These are phyloP conservation scores for Neodiprion pinetum DNA, from an alignment of 1,140 invertebrate species.

Conservation along the genomic window DNA sequence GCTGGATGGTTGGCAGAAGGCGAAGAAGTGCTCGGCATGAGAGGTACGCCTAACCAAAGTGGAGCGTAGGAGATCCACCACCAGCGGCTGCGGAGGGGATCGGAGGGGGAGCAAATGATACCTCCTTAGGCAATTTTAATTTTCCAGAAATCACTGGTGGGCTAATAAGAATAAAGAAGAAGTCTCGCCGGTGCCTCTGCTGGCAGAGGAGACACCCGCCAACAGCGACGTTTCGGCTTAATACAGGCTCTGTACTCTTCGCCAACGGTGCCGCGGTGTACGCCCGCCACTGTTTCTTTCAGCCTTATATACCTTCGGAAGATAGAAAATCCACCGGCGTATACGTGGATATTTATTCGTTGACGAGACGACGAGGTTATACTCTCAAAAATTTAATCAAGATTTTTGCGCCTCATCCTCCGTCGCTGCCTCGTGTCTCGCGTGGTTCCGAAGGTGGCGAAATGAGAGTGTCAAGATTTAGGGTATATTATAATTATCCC, in stretches of 20 bases:
- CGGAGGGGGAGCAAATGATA: slow-evolving; percentile 53
- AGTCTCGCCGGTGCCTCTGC: slow-evolving; percentile 33
- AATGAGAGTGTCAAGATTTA: no score
- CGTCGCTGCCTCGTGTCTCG: not conserved
- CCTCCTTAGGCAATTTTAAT: slow-evolving; percentile 63
- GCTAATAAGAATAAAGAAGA: slow-evolving; percentile 62
- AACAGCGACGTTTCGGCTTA: slow-evolving; percentile 35
- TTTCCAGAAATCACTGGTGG: slow-evolving; percentile 61
- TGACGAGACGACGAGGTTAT: slow-evolving; percentile 17
- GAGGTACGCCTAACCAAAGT: slow-evolving; percentile 53
- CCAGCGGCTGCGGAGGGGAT: slow-evolving; percentile 23
- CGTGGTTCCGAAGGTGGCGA: not conserved
- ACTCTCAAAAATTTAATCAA: slow-evolving; percentile 41
- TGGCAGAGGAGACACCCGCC: slow-evolving; percentile 33
- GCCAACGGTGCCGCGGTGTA: not conserved
- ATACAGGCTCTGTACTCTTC: not conserved
- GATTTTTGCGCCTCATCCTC: not conserved
- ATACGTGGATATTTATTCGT: not conserved
- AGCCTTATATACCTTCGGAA: not conserved
- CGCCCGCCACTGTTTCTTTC: not conserved
- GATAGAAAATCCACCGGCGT: not conserved
- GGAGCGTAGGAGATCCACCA: slow-evolving; percentile 40
- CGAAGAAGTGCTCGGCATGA: slow-evolving; percentile 54
- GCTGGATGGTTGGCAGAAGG: slow-evolving; percentile 43
- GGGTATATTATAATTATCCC: no score